phyloP scores from a whole-genome alignment of 2,113 vertebrate genomes.

The Neoarius graeffei region DNA sequence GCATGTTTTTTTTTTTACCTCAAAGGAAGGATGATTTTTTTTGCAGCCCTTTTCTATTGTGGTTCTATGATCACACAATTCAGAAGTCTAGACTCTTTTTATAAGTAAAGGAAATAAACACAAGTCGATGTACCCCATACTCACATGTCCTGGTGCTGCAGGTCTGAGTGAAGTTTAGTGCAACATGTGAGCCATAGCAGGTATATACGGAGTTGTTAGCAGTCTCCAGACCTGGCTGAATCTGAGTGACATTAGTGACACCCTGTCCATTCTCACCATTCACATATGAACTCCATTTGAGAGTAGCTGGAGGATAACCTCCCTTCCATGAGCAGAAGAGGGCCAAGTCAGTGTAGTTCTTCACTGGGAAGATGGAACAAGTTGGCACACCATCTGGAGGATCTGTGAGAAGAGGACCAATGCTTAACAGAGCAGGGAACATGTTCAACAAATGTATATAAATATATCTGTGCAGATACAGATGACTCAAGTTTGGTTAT shows the following conservation, averaged over 20 bases:
- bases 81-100: neutral
- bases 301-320: slow-evolving; percentile 75
- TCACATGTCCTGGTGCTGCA: slow-evolving; percentile 79
- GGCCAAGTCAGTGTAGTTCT: slow-evolving; percentile 74
- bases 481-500: neutral
- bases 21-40: neutral
- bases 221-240: slow-evolving; percentile 59
- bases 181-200: slow-evolving; percentile 77
- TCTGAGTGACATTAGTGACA: slow-evolving; percentile 70
- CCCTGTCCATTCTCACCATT: slow-evolving; percentile 41
- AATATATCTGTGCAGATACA: neutral
- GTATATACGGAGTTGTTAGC: slow-evolving; percentile 76
- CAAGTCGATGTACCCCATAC: slow-evolving; percentile 50
- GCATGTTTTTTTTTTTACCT: neutral
- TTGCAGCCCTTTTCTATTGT: neutral
- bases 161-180: slow-evolving; percentile 58
- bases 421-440: neutral
- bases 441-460: neutral
- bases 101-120: neutral
- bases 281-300: slow-evolving; percentile 76
- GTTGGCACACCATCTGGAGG: slow-evolving; percentile 78
- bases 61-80: neutral
- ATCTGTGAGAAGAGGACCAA: slow-evolving; percentile 69
- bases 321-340: slow-evolving; percentile 82
- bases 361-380: slow-evolving; percentile 73